Percentiles rank a stretch among this genome's conserved stretches.
Conservation (phyloP, 2,888 invertebrate species). For the Pollenia labialis region DNA sequence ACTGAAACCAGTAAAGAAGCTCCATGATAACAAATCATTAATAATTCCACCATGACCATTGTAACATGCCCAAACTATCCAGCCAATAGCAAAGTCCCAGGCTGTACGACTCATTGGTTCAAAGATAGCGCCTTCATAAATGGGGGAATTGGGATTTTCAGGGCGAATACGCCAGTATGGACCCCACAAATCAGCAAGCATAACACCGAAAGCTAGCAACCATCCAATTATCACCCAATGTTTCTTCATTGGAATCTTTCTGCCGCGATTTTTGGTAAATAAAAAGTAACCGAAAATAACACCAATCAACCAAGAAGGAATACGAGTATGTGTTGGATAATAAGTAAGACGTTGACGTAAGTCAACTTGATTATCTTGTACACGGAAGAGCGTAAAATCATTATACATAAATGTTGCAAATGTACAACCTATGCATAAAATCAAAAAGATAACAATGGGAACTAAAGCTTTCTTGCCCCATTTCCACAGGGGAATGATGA, state of each 20-base stretch:
- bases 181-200: constrained; percentile 81
- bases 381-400: constrained; percentile 82
- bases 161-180: constrained; percentile 81
- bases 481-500: constrained; percentile 85
- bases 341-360: constrained; percentile 81
- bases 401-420: constrained; percentile 81
- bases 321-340: constrained; percentile 83
- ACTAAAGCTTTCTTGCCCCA: constrained; percentile 82
- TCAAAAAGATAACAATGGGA: constrained; percentile 79
- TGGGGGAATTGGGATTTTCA: constrained; percentile 75
- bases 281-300: constrained; percentile 83
- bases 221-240: constrained; percentile 80
- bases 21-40: constrained; percentile 82
- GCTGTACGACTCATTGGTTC: constrained; percentile 81
- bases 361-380: constrained; percentile 81
- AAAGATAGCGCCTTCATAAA: constrained; percentile 82
- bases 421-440: constrained; percentile 81
- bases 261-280: constrained; percentile 80
- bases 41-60: constrained; percentile 83
- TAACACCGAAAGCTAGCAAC: constrained; percentile 79
- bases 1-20: constrained; percentile 82
- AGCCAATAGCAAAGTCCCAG: constrained; percentile 82
- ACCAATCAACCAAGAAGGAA: constrained; percentile 84
- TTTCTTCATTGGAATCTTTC: constrained; percentile 80
- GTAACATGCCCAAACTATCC: constrained; percentile 83